Conservation (phyloP, 2,797 vertebrate species). For the Anableps anableps region DNA sequence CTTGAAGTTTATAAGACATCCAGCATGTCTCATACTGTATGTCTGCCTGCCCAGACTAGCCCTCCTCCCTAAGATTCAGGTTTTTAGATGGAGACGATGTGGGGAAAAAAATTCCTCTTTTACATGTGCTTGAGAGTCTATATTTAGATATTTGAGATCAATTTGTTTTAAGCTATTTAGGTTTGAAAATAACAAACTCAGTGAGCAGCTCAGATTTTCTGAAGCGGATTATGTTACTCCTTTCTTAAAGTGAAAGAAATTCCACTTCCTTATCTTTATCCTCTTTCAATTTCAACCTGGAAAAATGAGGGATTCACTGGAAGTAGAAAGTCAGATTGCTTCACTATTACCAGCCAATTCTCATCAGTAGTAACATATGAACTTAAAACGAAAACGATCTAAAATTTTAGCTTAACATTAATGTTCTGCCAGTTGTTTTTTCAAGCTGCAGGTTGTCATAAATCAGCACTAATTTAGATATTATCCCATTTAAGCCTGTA, state of each 20-base stretch:
- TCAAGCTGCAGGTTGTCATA: neutral
- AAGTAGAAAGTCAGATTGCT: neutral
- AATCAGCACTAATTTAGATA: neutral
- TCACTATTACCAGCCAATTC: neutral
- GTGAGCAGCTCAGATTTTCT: neutral
- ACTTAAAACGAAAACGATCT: neutral
- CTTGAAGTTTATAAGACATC: conserved; percentile 22
- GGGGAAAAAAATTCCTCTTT: neutral
- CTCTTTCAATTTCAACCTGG: neutral
- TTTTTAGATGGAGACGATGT: conserved; percentile 9
- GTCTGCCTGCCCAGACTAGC: conserved; percentile 14
- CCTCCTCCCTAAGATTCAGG: conserved; percentile 10
- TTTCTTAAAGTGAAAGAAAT: neutral
- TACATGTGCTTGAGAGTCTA: neutral
- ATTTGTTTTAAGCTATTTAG: neutral
- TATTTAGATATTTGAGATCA: neutral
- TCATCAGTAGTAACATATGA: neutral
- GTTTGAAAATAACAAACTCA: neutral
- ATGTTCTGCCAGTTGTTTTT: neutral
- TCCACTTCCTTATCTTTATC: neutral
- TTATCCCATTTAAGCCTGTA: neutral
- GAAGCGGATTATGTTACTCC: neutral
- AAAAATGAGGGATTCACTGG: neutral
- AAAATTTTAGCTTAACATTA: neutral
- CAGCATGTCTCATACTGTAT: conserved; percentile 29